phyloP scores from a whole-genome alignment of 2,113 vertebrate genomes.

The Megalops atlanticus region DNA sequence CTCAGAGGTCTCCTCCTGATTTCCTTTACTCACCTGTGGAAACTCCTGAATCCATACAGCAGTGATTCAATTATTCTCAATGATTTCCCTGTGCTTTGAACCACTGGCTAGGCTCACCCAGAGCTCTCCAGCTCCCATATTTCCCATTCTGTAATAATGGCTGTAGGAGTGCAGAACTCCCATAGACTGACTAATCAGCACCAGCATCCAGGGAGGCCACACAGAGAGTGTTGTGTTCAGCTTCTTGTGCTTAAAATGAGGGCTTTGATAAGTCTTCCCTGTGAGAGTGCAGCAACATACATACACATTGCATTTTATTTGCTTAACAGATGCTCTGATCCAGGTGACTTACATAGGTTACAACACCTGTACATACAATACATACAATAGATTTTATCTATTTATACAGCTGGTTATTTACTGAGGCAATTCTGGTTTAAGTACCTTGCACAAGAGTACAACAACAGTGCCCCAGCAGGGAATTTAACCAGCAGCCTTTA shows the following conservation, averaged over 20 bases:
- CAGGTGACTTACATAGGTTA: not conserved
- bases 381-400: no score
- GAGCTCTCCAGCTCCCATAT: conserved; percentile 18
- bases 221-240: not conserved
- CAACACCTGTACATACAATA: not conserved
- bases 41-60: conserved; percentile 29
- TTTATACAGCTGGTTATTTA: no score
- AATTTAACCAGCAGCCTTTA: no score
- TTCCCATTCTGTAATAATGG: not conserved
- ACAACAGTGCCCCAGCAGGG: no score
- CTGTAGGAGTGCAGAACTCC: no score
- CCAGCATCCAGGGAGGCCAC: not conserved
- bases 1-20: no score
- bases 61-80: conserved; percentile 30
- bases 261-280: not conserved
- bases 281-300: not conserved
- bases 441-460: no score
- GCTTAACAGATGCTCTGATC: no score
- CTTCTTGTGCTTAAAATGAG: no score
- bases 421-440: no score
- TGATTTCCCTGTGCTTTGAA: conserved; percentile 22
- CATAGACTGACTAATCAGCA: no score
- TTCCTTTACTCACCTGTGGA: conserved; percentile 24
- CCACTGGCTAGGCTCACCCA: conserved; percentile 30
- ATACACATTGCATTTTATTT: no score